Percentiles rank a stretch among this genome's conserved stretches.
phyloP scores from a whole-genome alignment of 2,113 vertebrate species.

The Silurus glanis region DNA sequence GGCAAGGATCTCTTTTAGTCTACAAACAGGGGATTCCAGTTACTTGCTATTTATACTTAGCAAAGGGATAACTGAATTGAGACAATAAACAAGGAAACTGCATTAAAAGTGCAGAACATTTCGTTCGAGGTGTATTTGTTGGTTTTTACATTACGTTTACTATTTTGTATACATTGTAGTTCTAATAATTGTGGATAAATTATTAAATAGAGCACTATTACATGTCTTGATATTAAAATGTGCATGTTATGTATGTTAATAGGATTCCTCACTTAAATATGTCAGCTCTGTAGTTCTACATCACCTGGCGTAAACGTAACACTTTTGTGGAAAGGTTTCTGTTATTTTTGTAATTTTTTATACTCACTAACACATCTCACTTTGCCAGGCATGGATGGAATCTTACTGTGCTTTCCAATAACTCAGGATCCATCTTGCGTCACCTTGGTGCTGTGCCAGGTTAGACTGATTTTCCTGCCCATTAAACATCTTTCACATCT shows the following conservation, averaged over 20 bases:
- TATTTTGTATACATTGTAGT: not conserved
- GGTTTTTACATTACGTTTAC: not conserved
- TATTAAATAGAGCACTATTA: not conserved
- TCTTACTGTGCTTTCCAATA: constrained; percentile 91
- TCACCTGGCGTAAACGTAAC: not conserved
- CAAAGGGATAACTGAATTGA: not conserved
- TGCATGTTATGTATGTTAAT: not conserved
- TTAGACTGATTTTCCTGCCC: constrained; percentile 51
- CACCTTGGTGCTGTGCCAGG: constrained; percentile 93
- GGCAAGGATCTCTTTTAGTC: not conserved
- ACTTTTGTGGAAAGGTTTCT: not conserved
- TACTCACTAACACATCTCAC: not conserved
- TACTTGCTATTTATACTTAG: not conserved
- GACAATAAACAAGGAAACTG: not conserved
- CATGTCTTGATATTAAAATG: not conserved
- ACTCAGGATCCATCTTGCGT: constrained; percentile 90
- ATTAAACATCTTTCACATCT: not conserved
- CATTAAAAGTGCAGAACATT: not conserved
- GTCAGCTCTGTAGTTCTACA: not conserved
- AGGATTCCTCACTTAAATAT: not conserved
- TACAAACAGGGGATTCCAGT: not conserved
- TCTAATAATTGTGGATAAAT: not conserved
- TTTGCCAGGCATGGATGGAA: constrained; percentile 85
- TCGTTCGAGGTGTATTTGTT: not conserved
- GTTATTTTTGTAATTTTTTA: not conserved